These are phyloP conservation scores for Micrastur ruficollis DNA, from an alignment of 2,797 vertebrate genomes.

Conservation along the genomic window DNA sequence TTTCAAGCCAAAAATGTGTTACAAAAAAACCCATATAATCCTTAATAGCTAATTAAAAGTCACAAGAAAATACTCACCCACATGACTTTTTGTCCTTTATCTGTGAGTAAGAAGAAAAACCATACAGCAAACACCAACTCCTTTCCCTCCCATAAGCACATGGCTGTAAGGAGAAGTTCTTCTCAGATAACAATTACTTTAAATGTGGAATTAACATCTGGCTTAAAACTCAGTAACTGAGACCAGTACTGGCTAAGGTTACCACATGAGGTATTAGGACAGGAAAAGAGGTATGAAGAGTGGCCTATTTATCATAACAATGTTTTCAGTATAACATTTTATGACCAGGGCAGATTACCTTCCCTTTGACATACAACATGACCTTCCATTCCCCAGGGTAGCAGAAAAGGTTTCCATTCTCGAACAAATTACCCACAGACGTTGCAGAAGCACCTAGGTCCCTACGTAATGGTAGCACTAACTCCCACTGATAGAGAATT, in stretches of 20 bases:
- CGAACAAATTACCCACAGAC: not conserved
- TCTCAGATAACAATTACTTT: not conserved
- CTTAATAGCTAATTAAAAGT: not conserved
- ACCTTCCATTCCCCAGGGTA: not conserved
- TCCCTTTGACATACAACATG: not conserved
- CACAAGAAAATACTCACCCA: not conserved
- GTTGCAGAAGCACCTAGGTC: not conserved
- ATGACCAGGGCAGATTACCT: not conserved
- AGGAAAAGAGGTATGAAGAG: not conserved
- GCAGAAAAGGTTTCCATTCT: not conserved
- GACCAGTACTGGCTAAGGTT: not conserved
- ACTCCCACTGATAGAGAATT: not conserved
- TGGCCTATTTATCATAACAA: not conserved
- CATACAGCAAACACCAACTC: not conserved
- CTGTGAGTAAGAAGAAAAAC: not conserved
- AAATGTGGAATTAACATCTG: not conserved
- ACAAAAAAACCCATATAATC: not conserved
- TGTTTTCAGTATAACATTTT: not conserved
- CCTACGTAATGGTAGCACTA: not conserved
- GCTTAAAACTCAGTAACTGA: not conserved
- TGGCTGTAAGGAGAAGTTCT: not conserved
- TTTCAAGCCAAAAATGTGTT: not conserved
- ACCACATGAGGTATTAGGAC: not conserved
- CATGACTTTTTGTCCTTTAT: not conserved
- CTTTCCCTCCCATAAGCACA: not conserved